Base-by-base conservation (phyloP, 2,797 vertebrate species). In the Diglossa cyanea region DNA sequence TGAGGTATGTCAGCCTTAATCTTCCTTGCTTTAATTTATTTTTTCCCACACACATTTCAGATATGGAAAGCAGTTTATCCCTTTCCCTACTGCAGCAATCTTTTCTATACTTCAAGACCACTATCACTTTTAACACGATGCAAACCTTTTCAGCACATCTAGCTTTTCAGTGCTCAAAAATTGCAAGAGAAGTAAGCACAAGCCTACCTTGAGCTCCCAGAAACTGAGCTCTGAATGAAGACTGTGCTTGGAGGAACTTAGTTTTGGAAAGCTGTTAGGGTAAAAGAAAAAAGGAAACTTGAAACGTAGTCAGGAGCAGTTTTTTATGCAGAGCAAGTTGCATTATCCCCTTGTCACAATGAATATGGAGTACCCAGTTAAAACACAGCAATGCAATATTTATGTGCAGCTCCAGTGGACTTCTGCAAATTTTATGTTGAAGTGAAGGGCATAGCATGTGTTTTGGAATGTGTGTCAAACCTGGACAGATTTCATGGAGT, bases 401-500 rank as follows among this genome's bases (percentile, higher is more conserved):
- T 83, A 96, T 96, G 75, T 75, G 67, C 26, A 72, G 65, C 33
- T 96, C 65, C 71, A 42, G 23, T 25, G 47, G 65, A 72, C 54
- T 88, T 74, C 31, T 97, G 75, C 28, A 97, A 96, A 88, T 91
- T 95, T 96, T 66, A 96, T 94, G 81, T 80, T 19, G 31, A n/a
- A 78, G 58, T 71, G 60, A 93, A 85, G 68, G 51, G 91, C 92
- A 80, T 10, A 80, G 44, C 58, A 18, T 51, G 75, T 6, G 6
- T 88, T 95, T 91, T 65, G 40, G 42, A 94, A 80, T 19, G 13
- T 20, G 44, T 62, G 68, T 68, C 88, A 96, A 53, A 83, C 60
- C 28, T 88, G 50, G 61, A 40, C 35, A 93, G 50, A 80, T 39
- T 94, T 95, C 31, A 40, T 48, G 26, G 47, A 58, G 33, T 95